Evolutionary conservation across 2,113 vertebrate species (phyloP), one percentile per base, ranked within the genome.

Genomic region (Halichoeres trimaculatus): DNA sequence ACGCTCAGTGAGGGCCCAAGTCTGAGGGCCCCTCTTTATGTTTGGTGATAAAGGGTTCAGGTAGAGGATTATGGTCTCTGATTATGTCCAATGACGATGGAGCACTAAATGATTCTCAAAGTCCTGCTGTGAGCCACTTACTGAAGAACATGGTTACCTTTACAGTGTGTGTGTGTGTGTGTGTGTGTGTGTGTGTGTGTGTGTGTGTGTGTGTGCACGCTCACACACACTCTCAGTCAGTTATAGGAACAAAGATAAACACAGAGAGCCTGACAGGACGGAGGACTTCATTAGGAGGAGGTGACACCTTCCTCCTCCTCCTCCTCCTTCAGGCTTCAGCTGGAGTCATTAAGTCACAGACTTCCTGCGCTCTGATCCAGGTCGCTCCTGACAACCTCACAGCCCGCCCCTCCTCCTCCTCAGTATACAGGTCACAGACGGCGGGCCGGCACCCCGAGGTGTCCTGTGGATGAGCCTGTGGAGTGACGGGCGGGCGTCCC

Each of bases 351-450:
- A 85, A 83, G 70, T 81, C 67, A 19, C 60, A 53, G 56, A 64
- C 69, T 77, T 75, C 81, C 57, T 60, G 55, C 24, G 57, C 74
- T 90, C 63, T 85, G 86, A 90, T 87, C 75, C 79, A 84, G 86
- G 70, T 76, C 45, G 67, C 70, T 80, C 53, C 69, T 81, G 83
- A 89, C 80, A 87, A 84, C 84, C 75, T 81, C 64, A 70, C 79
- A 70, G 65, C 53, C 74, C 53, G 12, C 71, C 74, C 66, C 78
- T 72, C 83, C 83, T 80, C 86, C 73, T 81, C 78, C 86, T 74
- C 81, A 61, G 50, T 74, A 88, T 85, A 86, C 87, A 88, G 87
- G 87, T 87, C 85, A 86, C 83, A 89, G 80, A 88, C 81, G 73
- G 84, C 70, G 36, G 66, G 59, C 87, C 20, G 82, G 84, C 79